Base-by-base conservation (phyloP, 2,797 vertebrate species). In the Parauchenoglanis ngamensis region DNA sequence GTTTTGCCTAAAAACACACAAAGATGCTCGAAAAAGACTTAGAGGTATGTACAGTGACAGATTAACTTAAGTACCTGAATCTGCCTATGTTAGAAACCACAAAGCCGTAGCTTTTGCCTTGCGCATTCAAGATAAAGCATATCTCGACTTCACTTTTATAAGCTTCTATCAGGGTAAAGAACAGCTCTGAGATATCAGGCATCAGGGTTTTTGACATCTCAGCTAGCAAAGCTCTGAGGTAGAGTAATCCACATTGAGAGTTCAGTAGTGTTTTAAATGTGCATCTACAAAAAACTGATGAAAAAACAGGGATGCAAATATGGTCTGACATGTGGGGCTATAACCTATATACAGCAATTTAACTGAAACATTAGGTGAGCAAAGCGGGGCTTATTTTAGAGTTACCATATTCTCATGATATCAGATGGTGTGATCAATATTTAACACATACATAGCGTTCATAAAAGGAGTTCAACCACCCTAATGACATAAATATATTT, bases 11-110 rank as follows among this genome's bases (percentile, higher is more conserved):
- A 70, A 49, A 63, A 23, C n/a, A 15, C 46, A 67, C 19, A 75
- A 76, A 85, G 8, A 28, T 28, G 8, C 7, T 11, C 23, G 31
- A 85, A 63, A 81, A 73, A 63, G n/a, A 23, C 40, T 63, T 63
- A 65, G 35, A 3, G 57, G 56, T 80, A 57, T 80, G 61, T 65
- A 72, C 10, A 73, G 57, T 49, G 56, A 56, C 54, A 82, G 68
- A 82, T 73, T 83, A 59, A 84, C 65, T 35, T 84, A 70, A 85
- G 70, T 77, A 65, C 57, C 17, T 56, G 46, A 83, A 83, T 80
- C 57, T 80, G 78, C 78, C 61, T 80, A 80, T 80, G 57, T 61
- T 61, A 72, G 28, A 35, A 84, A 35, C 67, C 49, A 40, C 82
- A 54, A 84, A 72, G 49, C 67, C 17, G 23, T 84, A 73, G 23